These are phyloP conservation scores for Pithecia hirsuta DNA, from an alignment of 2,797 vertebrate genomes.

Conservation along the genomic window DNA sequence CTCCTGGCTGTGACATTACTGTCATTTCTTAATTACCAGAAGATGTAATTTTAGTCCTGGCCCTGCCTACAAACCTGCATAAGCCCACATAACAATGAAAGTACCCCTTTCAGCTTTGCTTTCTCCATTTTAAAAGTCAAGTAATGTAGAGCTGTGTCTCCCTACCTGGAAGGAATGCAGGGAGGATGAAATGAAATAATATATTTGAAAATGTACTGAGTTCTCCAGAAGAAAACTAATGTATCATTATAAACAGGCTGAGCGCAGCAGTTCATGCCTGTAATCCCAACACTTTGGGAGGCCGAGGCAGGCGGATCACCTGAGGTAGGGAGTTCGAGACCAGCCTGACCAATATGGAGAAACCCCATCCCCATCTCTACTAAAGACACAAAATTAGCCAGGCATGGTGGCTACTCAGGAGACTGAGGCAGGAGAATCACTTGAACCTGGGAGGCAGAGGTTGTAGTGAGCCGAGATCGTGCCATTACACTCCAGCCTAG, in stretches of 20 bases:
- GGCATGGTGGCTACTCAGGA: too few species aligned
- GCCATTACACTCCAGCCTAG: too few species aligned
- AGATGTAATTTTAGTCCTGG: not conserved
- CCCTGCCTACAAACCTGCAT: not conserved
- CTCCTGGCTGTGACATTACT: accelerated
- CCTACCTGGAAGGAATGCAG: not conserved
- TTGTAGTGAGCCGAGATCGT: too few species aligned
- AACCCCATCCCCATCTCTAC: too few species aligned
- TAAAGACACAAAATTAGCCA: too few species aligned
- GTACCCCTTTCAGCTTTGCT: not conserved
- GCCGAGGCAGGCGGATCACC: too few species aligned
- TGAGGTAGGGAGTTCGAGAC: too few species aligned
- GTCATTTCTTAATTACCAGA: not conserved
- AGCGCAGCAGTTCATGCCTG: too few species aligned
- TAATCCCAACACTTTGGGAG: too few species aligned
- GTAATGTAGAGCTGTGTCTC: not conserved
- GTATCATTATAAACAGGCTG: not conserved
- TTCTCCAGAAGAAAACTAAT: not conserved
- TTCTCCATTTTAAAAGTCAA: not conserved
- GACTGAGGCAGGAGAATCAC: too few species aligned
- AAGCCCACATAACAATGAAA: not conserved
- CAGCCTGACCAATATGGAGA: too few species aligned
- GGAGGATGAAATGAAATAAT: not conserved
- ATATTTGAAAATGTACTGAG: not conserved
- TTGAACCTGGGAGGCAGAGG: too few species aligned